Base-by-base conservation (phyloP, 1,140 invertebrate genomes). In the Augochlora pura region DNA sequence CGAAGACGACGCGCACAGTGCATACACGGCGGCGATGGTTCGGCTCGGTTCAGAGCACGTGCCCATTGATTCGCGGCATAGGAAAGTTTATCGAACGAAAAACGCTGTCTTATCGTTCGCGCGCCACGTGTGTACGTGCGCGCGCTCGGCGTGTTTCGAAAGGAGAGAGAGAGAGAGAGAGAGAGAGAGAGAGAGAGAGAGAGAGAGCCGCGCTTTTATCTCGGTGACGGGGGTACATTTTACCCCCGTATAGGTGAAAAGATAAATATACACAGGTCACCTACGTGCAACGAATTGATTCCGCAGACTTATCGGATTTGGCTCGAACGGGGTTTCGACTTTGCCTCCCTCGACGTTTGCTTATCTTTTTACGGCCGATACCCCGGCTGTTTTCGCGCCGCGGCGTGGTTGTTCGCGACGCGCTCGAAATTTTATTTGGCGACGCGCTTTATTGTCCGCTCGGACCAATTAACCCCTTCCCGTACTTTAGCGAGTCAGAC, bases 221-320 rank as follows among this genome's bases (percentile, higher is more conserved):
- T 72, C 27, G 3, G 5, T 18, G n/a, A n/a, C n/a, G n/a, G n/a
- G 27, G 39, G 46, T 68, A 65, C 65, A 68, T 85, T 74, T 82
- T 66, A 52, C 67, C 23, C 23, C 23, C 46, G 46, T 46, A 14
- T 66, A 57, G 38, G 63, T 54, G 72, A 77, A 59, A 80, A 83
- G 76, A 85, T 85, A 85, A 86, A 86, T 73, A 83, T 69, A 82
- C 57, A 57, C 64, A 73, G 62, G 67, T 25, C 42, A 42, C 60
- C 59, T 81, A 71, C 68, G 63, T 85, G 74, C 62, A 64, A 63
- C 67, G 57, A 81, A 86, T 85, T 70, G 72, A 80, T 82, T 54
- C 54, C 27, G 16, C 38, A 14, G 72, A 66, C 71, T 86, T 85
- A 86, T 82, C 71, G 80, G 57, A 63, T 72, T 82, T 57, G 46